phyloP scores from a whole-genome alignment of 2,888 invertebrate genomes.

The Stictocephala bisonia region DNA sequence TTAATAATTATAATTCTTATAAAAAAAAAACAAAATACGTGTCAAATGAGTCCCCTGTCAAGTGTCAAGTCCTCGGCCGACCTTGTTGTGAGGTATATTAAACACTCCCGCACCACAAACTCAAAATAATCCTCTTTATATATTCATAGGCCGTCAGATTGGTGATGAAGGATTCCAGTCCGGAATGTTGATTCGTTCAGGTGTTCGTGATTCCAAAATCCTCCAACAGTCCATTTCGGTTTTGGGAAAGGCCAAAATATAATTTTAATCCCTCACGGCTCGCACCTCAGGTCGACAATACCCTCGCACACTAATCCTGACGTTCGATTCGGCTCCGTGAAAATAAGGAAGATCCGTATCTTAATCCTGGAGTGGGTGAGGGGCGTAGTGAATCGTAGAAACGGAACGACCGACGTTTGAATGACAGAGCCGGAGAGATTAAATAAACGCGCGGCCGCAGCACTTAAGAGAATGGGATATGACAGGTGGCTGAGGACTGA shows the following conservation, averaged over 20 bases:
- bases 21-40: no score
- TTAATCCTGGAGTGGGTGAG: constrained; percentile 36
- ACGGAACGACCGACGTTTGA: constrained; percentile 25
- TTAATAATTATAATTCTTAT: no score
- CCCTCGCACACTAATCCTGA: constrained; percentile 24
- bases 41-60: no score
- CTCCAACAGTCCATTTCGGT: constrained; percentile 38
- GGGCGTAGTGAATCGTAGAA: constrained; percentile 40
- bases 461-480: constrained; percentile 21
- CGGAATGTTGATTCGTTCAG: constrained; percentile 32
- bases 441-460: constrained; percentile 34
- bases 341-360: constrained; percentile 40
- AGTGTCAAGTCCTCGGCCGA: no score
- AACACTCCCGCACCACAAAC: constrained; percentile 27
- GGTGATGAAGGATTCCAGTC: constrained; percentile 5
- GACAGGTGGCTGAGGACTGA: no score
- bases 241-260: constrained; percentile 4
- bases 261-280: no score
- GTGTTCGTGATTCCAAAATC: constrained; percentile 23
- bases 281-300: constrained; percentile 20
- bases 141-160: constrained; percentile 33
- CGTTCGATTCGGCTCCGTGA: constrained; percentile 6
- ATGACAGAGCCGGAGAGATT: constrained; percentile 40
- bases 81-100: no score
- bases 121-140: constrained; percentile 21